A percentile compares a stretch with the other conserved stretches of the same genome.
These are phyloP conservation scores for Phoxinus phoxinus DNA, from an alignment of 2,113 vertebrate species.

Conservation along the genomic window DNA sequence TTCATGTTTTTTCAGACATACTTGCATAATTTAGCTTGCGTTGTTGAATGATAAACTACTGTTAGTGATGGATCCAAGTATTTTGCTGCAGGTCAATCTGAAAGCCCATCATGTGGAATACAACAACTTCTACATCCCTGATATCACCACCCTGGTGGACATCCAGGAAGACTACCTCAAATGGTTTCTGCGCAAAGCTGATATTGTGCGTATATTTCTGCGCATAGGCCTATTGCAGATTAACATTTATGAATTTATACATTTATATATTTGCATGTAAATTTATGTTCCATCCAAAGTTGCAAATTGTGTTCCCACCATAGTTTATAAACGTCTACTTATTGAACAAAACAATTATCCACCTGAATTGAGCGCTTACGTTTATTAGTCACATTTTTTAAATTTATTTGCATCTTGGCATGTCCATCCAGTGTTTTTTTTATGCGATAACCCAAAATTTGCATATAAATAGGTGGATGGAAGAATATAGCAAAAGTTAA, in stretches of 20 bases:
- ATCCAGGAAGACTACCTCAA: slow-evolving; percentile 99
- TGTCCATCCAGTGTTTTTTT: too few species aligned
- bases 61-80: not conserved
- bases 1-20: not conserved
- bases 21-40: not conserved
- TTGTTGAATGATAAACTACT: not conserved
- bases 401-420: too few species aligned
- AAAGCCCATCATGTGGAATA: slow-evolving; percentile 92
- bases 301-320: too few species aligned
- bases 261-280: too few species aligned
- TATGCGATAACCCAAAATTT: too few species aligned
- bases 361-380: too few species aligned
- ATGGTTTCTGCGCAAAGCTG: slow-evolving; percentile 95
- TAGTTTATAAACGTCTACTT: too few species aligned
- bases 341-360: too few species aligned
- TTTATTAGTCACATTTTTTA: too few species aligned
- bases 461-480: too few species aligned
- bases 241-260: too few species aligned
- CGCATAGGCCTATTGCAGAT: not conserved
- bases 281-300: too few species aligned
- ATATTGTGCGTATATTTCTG: slow-evolving; percentile 82
- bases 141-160: slow-evolving; percentile 92
- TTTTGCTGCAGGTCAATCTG: slow-evolving; percentile 85
- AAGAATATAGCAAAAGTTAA: not conserved
- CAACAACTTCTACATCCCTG: slow-evolving; percentile 93